Evolutionary conservation across 2,888 invertebrate genomes (phyloP).

Genomic region (Lasioglossum figueresi): DNA sequence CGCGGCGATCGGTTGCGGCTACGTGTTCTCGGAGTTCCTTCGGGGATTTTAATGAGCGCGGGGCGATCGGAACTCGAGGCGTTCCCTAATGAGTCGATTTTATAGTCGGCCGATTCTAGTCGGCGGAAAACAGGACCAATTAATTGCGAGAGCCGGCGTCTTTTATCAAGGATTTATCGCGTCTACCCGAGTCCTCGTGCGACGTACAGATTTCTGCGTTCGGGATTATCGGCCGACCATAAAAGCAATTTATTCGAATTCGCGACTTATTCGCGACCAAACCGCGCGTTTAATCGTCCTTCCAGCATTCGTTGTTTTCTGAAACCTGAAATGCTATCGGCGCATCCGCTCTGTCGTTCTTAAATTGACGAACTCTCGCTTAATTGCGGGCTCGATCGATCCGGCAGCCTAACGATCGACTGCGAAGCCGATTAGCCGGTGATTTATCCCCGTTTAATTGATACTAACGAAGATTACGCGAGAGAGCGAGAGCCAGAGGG

Average conservation of each 20-base stretch:
- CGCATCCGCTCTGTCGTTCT: neutral
- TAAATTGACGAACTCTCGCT: neutral
- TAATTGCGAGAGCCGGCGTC: slow-evolving; percentile 67
- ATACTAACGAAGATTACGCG: neutral
- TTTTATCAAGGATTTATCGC: slow-evolving; percentile 62
- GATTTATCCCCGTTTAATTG: slow-evolving; percentile 13
- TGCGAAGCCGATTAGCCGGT: neutral
- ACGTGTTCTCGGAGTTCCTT: slow-evolving; percentile 47
- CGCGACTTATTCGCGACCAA: slow-evolving; percentile 28
- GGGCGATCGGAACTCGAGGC: slow-evolving; percentile 72
- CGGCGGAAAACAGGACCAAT: slow-evolving; percentile 71
- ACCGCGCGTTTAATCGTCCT: slow-evolving; percentile 15
- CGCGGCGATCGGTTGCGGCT: slow-evolving; percentile 33
- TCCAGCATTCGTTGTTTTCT: neutral
- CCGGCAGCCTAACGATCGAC: neutral
- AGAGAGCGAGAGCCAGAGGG: neutral
- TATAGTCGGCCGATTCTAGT: slow-evolving; percentile 69
- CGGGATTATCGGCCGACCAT: slow-evolving; percentile 40
- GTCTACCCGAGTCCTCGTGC: slow-evolving; percentile 27
- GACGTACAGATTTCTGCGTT: slow-evolving; percentile 11
- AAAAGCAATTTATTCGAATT: slow-evolving; percentile 46
- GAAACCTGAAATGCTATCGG: neutral
- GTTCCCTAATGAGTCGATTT: slow-evolving; percentile 77
- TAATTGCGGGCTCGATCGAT: slow-evolving; percentile 12
- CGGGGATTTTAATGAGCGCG: slow-evolving; percentile 71